phyloP scores from a whole-genome alignment of 2,113 vertebrate species.

The Silurus asotus region DNA sequence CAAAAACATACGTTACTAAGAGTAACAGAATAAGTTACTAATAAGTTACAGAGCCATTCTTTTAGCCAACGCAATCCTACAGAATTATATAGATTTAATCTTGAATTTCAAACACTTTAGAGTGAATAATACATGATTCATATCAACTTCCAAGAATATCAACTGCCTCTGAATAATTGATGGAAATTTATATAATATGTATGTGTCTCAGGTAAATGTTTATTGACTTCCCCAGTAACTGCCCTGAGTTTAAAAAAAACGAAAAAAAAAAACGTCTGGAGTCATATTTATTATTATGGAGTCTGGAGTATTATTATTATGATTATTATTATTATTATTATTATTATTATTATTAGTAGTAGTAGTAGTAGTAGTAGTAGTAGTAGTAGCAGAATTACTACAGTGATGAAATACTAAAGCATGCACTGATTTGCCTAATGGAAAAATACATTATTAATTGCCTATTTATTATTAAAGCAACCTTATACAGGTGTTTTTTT shows the following conservation, averaged over 20 bases:
- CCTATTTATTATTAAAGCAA: constrained; percentile 1
- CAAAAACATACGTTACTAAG: background rate
- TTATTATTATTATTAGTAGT: background rate
- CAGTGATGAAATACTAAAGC: background rate
- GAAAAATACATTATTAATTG: background rate
- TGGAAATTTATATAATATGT: background rate
- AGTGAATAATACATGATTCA: background rate
- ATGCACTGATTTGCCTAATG: background rate
- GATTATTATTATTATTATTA: background rate
- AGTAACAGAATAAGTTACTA: background rate
- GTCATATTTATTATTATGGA: background rate
- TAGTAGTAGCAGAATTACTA: no score
- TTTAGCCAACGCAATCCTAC: background rate
- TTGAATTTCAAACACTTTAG: background rate
- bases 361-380: no score
- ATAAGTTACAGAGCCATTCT: no score
- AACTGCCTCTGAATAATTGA: background rate
- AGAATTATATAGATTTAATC: background rate
- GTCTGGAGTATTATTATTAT: background rate
- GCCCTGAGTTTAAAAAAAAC: no score
- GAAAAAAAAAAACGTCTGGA: no score
- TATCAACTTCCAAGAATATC: background rate
- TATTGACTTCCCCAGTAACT: background rate
- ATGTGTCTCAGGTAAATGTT: background rate
- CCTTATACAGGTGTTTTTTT: background rate